Evolutionary conservation across 2,113 vertebrate species (phyloP), one percentile per base, ranked within the genome.

Genomic region (Tupaia tana): DNA sequence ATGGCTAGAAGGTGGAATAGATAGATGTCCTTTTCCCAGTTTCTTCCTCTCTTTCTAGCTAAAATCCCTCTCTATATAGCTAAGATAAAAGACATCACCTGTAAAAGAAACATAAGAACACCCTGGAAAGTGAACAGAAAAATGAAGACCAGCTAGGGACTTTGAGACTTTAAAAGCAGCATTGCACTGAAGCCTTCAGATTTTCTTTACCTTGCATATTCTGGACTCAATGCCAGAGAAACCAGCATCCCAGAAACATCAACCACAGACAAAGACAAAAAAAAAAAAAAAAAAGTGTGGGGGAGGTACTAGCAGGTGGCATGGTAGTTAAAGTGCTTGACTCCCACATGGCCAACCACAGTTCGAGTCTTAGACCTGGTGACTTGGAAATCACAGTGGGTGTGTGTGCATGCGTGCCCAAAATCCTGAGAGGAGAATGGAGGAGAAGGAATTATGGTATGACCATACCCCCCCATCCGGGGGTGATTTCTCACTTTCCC

Each of bases 31-130:
- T 82, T 94, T 27, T 75, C 22, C 31, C 54, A 81, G 52, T 66
- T 89, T 20, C 22, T 85, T 27, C 66, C 43, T 79, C n/a, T 24
- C 27, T 25, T 11, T 66, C 31, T 11, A 90, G 59, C 64, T 52
- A 74, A 69, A 83, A 84, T 54, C 56, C 56, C 29, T 34, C 43
- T 43, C 43, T 43, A 43, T 43, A 43, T 43, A 43, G 43, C 43
- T 43, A 43, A 43, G 43, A 43, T 43, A 43, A 43, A 43, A 2
- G 20, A 69, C 5, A 69, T 2, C 8, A 6, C 71, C 73, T 69
- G 77, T 82, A 67, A 86, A 95, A 70, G 73, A 81, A 88, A 66
- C 2, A 27, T 29, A 52, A 85, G n/a, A 90, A 94, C 5, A 90
- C 13, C 56, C 10, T 78, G 52, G 83, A 86, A 91, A 5, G 22